Evolutionary conservation across 2,113 vertebrate species (phyloP), one percentile per base, ranked within the genome.

Genomic region (Bubalus kerabau): DNA sequence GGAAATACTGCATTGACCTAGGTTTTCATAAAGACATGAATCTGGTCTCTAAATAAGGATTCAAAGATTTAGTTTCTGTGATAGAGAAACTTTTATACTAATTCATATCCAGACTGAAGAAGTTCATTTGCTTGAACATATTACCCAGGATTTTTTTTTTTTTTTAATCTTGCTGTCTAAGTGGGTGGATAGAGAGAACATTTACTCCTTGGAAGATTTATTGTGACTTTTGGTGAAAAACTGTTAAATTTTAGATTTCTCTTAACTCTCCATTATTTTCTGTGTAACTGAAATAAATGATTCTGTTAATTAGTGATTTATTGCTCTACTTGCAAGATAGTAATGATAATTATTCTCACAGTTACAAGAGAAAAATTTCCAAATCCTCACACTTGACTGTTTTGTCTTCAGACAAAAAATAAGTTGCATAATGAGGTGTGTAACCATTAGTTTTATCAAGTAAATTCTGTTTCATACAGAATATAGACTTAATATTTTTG

Each of bases 31-130:
- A 91, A 54, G 32, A 62, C 16, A 17, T 32, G 19, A 93, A 60
- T 30, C 57, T 90, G 16, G 19, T 87, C 17, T 95, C 36, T 91
- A 88, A 85, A 81, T 52, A 87, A 74, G 36, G 4, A 23, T 57
- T 92, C 50, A 95, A 54, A 95, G 84, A 93, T 71, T 67, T 92
- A 85, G 46, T 91, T 87, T 93, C 40, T 81, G 54, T 56, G 43
- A 36, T 30, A 86, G 17, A n/a, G 62, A 80, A 84, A 83, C n/a
- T 89, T 92, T 83, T 7, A 17, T 85, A 36, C 43, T 87, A 87
- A 93, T 80, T 87, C 2, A 54, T 30, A 83, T 84, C 17, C 15
- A 96, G 30, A 94, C 78, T 50, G 21, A 84, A 90, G 12, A 95
- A 13, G 13, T 52, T 87, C 7, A 62, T 87, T 93, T 92, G 28